phyloP scores from a whole-genome alignment of 2,113 vertebrate genomes.

The Corythoichthys intestinalis region DNA sequence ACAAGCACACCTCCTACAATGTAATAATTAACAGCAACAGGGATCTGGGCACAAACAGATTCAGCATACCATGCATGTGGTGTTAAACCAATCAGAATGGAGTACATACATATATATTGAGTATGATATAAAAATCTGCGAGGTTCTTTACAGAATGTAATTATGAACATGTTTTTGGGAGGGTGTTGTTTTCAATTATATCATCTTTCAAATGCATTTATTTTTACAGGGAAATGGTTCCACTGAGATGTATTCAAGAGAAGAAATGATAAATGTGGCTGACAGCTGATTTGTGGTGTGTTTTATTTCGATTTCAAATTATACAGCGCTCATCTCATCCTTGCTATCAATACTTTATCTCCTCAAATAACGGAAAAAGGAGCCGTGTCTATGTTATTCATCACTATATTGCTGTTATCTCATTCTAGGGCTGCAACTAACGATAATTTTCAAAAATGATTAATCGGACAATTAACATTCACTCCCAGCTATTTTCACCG shows the following conservation, averaged over 20 bases:
- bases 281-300: slow-evolving; percentile 11
- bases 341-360: not conserved
- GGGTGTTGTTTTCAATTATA: slow-evolving; percentile 1
- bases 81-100: slow-evolving; percentile 34
- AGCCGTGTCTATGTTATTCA: not conserved
- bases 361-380: not conserved
- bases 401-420: not conserved
- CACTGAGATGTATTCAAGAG: slow-evolving; percentile 21
- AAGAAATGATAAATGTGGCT: slow-evolving; percentile 23
- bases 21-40: slow-evolving; percentile 34
- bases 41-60: slow-evolving; percentile 31
- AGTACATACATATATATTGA: slow-evolving; percentile 11
- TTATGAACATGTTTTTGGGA: slow-evolving; percentile 16
- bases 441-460: too few relatives aligned
- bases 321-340: not conserved
- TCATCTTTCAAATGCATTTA: slow-evolving; percentile 29
- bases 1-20: slow-evolving; percentile 73
- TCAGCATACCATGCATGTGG: slow-evolving; percentile 47
- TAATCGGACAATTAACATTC: too few relatives aligned
- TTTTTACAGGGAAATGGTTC: slow-evolving; percentile 37
- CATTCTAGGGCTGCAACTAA: too few relatives aligned
- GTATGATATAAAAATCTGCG: not conserved
- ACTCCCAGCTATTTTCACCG: too few relatives aligned
- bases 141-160: slow-evolving; percentile 24
- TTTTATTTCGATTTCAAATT: slow-evolving; percentile 14